Evolutionary conservation across 2,888 invertebrate species (phyloP).

Genomic region (Lomographa bimaculata): DNA sequence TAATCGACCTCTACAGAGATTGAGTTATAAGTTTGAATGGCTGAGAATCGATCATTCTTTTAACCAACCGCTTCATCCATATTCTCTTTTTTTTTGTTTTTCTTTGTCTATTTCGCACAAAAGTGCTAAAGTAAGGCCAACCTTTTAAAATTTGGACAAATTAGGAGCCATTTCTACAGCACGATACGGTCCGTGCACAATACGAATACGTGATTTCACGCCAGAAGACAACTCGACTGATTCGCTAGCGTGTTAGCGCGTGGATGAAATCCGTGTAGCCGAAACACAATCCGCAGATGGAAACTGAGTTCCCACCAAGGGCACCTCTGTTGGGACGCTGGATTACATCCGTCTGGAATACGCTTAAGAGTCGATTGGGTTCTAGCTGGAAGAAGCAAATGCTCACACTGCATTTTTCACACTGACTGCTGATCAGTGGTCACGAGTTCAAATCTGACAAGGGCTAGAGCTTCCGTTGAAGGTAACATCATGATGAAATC

Average conservation of each 20-base stretch:
- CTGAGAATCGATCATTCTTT: too few relatives aligned
- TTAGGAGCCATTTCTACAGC: slow-evolving; percentile 3
- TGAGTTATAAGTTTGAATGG: too few relatives aligned
- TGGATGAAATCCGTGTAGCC: slow-evolving; percentile 3
- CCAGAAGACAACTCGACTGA: slow-evolving; percentile 1
- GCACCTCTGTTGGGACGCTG: slow-evolving; percentile 3
- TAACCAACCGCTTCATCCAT: too few relatives aligned
- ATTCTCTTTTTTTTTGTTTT: too few relatives aligned
- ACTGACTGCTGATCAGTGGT: too few relatives aligned
- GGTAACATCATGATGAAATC: too few relatives aligned
- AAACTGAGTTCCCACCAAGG: slow-evolving; percentile 5
- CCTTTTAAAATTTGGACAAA: slow-evolving; percentile 5
- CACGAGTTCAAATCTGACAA: too few relatives aligned
- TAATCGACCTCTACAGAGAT: too few relatives aligned
- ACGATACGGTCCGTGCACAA: not conserved
- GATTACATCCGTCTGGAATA: slow-evolving; percentile 2
- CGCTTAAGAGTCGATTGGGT: too few relatives aligned
- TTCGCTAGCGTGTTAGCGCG: not conserved
- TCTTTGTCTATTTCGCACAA: not conserved
- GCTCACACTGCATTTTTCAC: too few relatives aligned
- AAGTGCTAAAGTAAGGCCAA: slow-evolving; percentile 3
- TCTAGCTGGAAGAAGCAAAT: too few relatives aligned
- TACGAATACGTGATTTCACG: not conserved
- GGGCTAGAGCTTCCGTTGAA: too few relatives aligned
- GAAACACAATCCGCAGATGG: slow-evolving; percentile 4